Conservation (phyloP, 2,113 vertebrate genomes). For the Baryphthengus martii region DNA sequence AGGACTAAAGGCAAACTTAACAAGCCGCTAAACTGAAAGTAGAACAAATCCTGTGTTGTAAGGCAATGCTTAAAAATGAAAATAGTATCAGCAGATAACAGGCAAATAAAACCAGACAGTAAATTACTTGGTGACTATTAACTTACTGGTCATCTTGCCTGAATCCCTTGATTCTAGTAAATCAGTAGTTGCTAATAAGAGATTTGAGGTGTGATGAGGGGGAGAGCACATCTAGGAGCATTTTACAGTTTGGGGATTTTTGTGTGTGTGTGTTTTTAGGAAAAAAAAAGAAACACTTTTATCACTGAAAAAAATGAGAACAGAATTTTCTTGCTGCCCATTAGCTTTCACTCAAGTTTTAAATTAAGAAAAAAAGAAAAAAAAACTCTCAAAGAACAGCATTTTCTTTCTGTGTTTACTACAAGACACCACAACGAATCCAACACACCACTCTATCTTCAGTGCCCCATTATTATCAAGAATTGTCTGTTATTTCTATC, state of each 20-base stretch:
- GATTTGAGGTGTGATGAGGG: neutral
- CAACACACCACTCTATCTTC: neutral
- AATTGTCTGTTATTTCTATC: constrained; percentile 16
- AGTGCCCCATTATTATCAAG: neutral
- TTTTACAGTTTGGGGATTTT: too few species aligned
- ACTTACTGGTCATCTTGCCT: neutral
- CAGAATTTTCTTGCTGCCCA: neutral
- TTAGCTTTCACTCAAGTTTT: neutral
- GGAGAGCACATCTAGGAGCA: neutral
- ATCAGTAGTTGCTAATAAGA: neutral
- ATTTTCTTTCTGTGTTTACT: neutral
- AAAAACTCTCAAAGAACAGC: neutral
- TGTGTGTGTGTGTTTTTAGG: too few species aligned
- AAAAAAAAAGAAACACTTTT: neutral
- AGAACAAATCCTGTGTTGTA: neutral
- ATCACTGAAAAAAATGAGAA: neutral
- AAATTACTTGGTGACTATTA: neutral
- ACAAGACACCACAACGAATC: neutral
- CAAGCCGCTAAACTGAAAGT: neutral
- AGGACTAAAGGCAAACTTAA: neutral
- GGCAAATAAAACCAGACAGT: neutral
- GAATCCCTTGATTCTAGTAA: neutral
- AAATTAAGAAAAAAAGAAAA: neutral
- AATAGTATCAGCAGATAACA: neutral
- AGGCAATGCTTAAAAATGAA: neutral